Conservation (phyloP, 2,113 vertebrate genomes). For the Channa argus region DNA sequence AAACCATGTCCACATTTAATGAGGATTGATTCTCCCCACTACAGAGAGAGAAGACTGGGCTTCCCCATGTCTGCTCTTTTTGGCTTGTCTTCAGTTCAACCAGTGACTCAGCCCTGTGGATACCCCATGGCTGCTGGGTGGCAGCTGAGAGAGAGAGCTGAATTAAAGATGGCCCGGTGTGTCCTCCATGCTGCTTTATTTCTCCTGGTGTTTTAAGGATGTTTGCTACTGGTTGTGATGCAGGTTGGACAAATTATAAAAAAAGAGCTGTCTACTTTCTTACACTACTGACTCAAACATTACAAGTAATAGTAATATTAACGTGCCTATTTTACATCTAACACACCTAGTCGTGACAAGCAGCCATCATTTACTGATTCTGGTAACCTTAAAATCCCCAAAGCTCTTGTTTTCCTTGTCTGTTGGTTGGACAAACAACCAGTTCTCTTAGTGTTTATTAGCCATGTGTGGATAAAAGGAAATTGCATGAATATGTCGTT, state of each 20-base stretch:
- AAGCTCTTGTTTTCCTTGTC: no score
- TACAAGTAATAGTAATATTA: no score
- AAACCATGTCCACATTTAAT: conserved; percentile 47
- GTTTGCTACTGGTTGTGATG: conserved; percentile 3
- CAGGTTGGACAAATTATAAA: neutral
- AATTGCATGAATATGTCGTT: no score
- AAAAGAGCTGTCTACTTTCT: neutral
- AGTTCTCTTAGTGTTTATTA: no score
- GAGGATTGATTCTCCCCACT: conserved; percentile 51
- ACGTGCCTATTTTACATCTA: no score
- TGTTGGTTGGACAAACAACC: no score
- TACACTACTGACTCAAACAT: neutral
- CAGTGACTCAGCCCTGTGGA: conserved; percentile 58
- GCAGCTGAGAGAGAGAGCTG: conserved; percentile 22
- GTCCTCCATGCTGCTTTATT: conserved; percentile 5
- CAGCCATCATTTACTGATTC: no score
- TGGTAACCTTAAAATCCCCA: no score
- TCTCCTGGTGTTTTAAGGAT: neutral
- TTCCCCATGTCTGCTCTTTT: conserved; percentile 56
- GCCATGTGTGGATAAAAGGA: neutral
- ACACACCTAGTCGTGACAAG: no score
- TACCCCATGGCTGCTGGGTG: conserved; percentile 25
- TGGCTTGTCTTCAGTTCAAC: conserved; percentile 42
- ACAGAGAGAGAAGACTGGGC: conserved; percentile 43
- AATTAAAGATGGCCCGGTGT: conserved; percentile 16